These are phyloP conservation scores for Stenoptilia bipunctidactyla DNA, from an alignment of 2,888 invertebrate species.

Conservation along the genomic window DNA sequence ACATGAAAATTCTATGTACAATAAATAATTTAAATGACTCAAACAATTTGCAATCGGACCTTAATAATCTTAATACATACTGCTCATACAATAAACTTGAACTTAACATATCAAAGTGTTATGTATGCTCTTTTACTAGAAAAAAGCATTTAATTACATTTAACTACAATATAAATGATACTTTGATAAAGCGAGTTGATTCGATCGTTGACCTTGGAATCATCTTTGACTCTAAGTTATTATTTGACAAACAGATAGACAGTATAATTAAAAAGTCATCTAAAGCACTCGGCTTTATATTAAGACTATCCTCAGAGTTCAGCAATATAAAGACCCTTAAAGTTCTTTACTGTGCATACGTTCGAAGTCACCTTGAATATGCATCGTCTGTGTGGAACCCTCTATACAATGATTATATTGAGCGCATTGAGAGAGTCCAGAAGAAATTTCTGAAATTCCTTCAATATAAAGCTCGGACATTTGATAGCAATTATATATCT, in stretches of 20 bases:
- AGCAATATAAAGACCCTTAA: slow-evolving; percentile 3
- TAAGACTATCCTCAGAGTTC: slow-evolving; percentile 2
- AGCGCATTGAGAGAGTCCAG: slow-evolving; percentile 7
- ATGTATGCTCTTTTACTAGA: not conserved
- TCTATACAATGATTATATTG: slow-evolving; percentile 4
- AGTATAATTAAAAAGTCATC: slow-evolving; percentile 3
- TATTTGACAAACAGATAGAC: slow-evolving; percentile 2
- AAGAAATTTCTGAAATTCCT: slow-evolving; percentile 5
- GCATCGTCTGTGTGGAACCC: slow-evolving; percentile 10
- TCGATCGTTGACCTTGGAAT: slow-evolving; percentile 4
- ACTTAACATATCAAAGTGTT: slow-evolving; percentile 1
- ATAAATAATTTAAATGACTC: not conserved
- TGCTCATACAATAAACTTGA: not conserved
- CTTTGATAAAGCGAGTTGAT: not conserved
- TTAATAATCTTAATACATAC: not conserved
- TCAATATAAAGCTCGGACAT: no score
- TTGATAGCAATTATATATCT: no score
- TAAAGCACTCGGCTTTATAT: slow-evolving; percentile 6
- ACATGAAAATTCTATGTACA: not conserved
- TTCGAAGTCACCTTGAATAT: slow-evolving; percentile 7
- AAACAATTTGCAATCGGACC: slow-evolving; percentile 1
- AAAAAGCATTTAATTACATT: not conserved
- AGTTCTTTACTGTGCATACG: slow-evolving; percentile 8
- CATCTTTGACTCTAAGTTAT: slow-evolving; percentile 3
- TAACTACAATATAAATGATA: no score